A percentile compares a stretch with the other conserved stretches of the same genome.
phyloP scores from a whole-genome alignment of 2,113 vertebrate genomes.

The Vidua macroura region DNA sequence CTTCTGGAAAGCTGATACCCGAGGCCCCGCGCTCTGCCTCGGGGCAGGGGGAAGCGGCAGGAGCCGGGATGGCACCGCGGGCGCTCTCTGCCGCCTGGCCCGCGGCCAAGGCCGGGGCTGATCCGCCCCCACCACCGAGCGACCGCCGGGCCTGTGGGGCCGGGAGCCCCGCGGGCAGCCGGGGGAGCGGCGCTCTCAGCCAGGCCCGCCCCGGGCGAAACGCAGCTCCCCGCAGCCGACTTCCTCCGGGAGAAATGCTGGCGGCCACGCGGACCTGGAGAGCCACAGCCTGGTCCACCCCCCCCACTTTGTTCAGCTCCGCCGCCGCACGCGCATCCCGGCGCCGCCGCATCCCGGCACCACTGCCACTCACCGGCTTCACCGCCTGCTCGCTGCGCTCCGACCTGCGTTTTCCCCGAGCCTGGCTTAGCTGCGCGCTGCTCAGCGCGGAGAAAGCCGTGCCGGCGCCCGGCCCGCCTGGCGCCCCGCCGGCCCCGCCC shows the following conservation, averaged over 20 bases:
- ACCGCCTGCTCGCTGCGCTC: neutral
- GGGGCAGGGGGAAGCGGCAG: neutral
- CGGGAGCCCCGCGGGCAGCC: neutral
- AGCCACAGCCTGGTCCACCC: neutral
- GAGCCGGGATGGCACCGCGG: rapidly evolving
- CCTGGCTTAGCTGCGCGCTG: no score
- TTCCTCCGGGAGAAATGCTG: no score
- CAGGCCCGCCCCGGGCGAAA: neutral
- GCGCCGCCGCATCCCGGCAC: neutral
- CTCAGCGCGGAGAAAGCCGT: rapidly evolving
- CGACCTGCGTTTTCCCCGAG: rapidly evolving
- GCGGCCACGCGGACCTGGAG: neutral
- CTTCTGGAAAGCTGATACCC: neutral
- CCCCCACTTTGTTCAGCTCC: neutral
- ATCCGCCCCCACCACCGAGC: neutral
- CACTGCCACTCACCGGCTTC: neutral
- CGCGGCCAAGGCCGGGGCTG: neutral
- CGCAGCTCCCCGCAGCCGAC: neutral
- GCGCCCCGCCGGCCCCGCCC: neutral
- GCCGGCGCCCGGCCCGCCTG: neutral
- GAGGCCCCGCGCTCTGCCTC: no score
- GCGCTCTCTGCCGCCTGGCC: neutral
- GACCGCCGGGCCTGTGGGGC: neutral
- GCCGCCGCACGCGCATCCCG: no score
- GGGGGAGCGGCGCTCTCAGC: neutral